Evolutionary conservation across 2,888 invertebrate genomes (phyloP).

Genomic region (Epirrita christyi): DNA sequence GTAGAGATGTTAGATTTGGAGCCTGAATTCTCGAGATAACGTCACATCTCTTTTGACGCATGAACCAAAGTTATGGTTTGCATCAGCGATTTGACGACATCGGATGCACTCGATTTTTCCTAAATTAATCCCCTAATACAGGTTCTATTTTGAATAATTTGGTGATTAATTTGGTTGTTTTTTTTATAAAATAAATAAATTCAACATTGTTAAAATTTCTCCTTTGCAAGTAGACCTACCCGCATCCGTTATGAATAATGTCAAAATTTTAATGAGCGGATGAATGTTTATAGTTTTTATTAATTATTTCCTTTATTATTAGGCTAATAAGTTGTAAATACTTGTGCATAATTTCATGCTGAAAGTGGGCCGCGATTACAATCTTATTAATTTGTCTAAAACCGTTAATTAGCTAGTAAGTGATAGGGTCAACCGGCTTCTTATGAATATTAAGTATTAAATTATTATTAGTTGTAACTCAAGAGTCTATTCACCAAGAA

Average conservation of each 20-base stretch:
- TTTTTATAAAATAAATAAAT: too few species aligned
- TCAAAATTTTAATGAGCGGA: conserved; percentile 32
- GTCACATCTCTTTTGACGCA: too few species aligned
- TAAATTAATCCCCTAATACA: too few species aligned
- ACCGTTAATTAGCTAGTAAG: conserved; percentile 16
- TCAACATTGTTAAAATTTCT: too few species aligned
- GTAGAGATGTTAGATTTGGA: too few species aligned
- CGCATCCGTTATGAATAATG: conserved; percentile 1
- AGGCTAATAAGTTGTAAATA: conserved; percentile 30
- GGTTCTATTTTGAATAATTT: too few species aligned
- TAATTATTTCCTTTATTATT: conserved; percentile 36
- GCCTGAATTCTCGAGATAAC: too few species aligned
- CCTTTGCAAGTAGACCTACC: conserved; percentile 1
- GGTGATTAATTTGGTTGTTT: not conserved
- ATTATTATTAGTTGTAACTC: conserved; percentile 12
- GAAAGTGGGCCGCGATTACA: conserved; percentile 37
- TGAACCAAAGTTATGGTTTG: too few species aligned
- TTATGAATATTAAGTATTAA: conserved; percentile 15
- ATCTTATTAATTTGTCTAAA: conserved; percentile 32
- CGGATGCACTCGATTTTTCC: too few species aligned
- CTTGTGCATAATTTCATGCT: conserved; percentile 26
- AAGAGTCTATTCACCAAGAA: not conserved
- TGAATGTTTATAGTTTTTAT: conserved; percentile 24
- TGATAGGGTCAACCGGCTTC: not conserved
- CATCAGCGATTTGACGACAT: too few species aligned